phyloP scores from a whole-genome alignment of 2,888 invertebrate species.

The Phengaris arion region DNA sequence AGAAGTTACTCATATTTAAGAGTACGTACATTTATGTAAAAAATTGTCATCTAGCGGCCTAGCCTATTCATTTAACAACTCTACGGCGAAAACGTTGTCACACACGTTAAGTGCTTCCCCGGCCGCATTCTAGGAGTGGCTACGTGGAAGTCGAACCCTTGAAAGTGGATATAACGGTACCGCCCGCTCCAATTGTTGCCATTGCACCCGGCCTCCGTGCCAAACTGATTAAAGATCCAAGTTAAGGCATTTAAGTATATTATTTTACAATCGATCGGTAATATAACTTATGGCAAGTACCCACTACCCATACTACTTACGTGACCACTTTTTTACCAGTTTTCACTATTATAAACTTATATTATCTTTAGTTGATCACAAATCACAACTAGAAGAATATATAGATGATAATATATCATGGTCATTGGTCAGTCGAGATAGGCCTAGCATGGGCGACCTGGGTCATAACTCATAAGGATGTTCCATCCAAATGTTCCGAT shows the following conservation, averaged over 20 bases:
- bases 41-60: no score
- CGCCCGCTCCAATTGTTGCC: background rate
- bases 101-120: background rate
- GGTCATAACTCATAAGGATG: constrained; percentile 19
- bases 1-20: no score
- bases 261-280: background rate
- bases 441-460: constrained; percentile 9
- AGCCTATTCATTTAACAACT: background rate
- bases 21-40: no score
- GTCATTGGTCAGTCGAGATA: background rate
- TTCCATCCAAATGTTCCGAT: no score
- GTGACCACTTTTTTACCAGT: no score
- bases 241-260: background rate
- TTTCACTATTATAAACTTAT: background rate
- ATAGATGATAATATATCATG: no score
- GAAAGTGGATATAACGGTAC: constrained; percentile 22
- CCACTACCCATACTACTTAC: no score
- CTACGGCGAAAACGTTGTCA: constrained; percentile 18
- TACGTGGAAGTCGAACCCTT: background rate
- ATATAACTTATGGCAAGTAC: no score
- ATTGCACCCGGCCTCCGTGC: background rate
- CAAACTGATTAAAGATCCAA: background rate
- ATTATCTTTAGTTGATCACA: background rate
- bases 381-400: background rate
- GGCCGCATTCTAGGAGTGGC: constrained; percentile 19